phyloP scores from a whole-genome alignment of 2,888 invertebrate genomes.

The Ommatoiulus sabulosus region DNA sequence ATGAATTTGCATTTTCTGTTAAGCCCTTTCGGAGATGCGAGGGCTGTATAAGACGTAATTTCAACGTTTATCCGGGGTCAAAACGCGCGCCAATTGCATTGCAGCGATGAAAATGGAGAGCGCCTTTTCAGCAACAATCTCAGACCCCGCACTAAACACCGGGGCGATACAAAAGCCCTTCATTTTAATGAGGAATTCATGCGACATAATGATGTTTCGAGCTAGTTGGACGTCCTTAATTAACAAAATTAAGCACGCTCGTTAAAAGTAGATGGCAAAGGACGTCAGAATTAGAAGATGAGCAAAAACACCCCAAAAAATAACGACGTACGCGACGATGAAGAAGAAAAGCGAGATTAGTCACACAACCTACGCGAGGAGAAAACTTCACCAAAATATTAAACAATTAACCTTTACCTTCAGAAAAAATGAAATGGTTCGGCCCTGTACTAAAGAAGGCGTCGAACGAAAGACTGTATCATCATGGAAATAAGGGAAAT shows the following conservation, averaged over 20 bases:
- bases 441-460: too few relatives aligned
- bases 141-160: not conserved
- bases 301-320: not conserved
- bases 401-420: not conserved
- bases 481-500: not conserved
- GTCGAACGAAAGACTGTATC: too few relatives aligned
- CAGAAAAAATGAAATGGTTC: not conserved
- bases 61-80: constrained; percentile 38
- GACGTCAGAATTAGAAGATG: not conserved
- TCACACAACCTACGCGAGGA: not conserved
- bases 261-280: not conserved
- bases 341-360: not conserved
- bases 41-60: not conserved
- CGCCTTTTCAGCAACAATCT: constrained; percentile 5
- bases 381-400: not conserved
- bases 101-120: not conserved
- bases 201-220: constrained; percentile 45
- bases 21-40: not conserved
- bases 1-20: constrained; percentile 45
- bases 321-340: not conserved
- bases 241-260: constrained; percentile 39
- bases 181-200: constrained; percentile 43
- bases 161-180: not conserved
- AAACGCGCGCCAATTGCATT: not conserved
- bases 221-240: constrained; percentile 46